phyloP scores from a whole-genome alignment of 2,113 vertebrate genomes.

The Zingel zingel region DNA sequence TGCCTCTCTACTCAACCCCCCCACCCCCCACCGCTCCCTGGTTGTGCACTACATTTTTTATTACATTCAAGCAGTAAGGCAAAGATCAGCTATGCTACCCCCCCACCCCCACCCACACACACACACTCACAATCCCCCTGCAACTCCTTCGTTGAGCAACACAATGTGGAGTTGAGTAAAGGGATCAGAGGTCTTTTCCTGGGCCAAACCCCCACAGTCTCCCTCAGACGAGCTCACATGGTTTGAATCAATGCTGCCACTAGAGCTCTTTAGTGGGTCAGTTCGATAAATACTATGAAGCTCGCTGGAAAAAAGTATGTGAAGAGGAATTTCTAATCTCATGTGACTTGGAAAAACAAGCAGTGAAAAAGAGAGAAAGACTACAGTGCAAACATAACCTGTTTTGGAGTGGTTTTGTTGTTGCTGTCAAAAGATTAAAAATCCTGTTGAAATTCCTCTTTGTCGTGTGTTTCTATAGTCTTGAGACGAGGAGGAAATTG shows the following conservation, averaged over 20 bases:
- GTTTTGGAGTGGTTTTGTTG: conserved; percentile 50
- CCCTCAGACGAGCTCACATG: conserved; percentile 78
- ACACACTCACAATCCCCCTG: conserved; percentile 17
- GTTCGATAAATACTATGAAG: conserved; percentile 63
- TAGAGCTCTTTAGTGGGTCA: conserved; percentile 60
- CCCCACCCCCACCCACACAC: conserved; percentile 21
- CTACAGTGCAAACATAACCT: neutral
- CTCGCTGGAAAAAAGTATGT: conserved; percentile 13
- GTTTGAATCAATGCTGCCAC: conserved; percentile 82
- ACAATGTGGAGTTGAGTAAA: conserved; percentile 74
- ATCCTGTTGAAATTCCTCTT: conserved; percentile 60
- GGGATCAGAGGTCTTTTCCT: conserved; percentile 83
- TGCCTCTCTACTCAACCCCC: conserved; percentile 12
- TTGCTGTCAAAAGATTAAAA: conserved; percentile 57
- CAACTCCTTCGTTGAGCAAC: conserved; percentile 64
- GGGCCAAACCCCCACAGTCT: conserved; percentile 69
- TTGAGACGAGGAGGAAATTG: conserved; percentile 77
- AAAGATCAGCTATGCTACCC: conserved; percentile 60
- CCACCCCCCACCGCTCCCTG: conserved; percentile 15
- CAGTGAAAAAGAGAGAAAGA: neutral
- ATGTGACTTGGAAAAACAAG: conserved; percentile 44
- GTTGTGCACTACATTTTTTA: conserved; percentile 68
- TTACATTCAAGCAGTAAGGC: conserved; percentile 64
- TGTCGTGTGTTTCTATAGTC: conserved; percentile 67
- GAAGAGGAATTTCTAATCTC: conserved; percentile 45